These are phyloP conservation scores for Folsomia manolachei DNA, from an alignment of 2,888 invertebrate genomes.

Conservation along the genomic window DNA sequence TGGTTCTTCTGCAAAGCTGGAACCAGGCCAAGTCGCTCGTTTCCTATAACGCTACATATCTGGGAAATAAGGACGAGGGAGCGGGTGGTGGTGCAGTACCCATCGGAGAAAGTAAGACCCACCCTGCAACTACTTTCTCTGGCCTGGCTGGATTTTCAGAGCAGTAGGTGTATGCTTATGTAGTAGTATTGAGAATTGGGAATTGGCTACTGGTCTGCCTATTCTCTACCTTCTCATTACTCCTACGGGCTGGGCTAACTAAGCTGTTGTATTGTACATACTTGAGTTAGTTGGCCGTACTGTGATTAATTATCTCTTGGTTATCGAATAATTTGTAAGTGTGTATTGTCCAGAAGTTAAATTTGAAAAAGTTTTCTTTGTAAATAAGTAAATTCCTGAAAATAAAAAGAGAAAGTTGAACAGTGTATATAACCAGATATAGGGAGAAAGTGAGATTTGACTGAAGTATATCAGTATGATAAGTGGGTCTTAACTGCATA, in stretches of 20 bases:
- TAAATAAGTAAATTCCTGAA: too few relatives aligned
- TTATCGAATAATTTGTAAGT: too few relatives aligned
- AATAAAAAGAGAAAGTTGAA: neutral
- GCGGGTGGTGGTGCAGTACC: neutral
- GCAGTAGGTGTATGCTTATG: neutral
- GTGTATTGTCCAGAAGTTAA: too few relatives aligned
- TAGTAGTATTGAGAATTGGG: neutral
- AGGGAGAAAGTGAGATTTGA: too few relatives aligned
- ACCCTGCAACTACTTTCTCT: neutral
- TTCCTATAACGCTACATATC: neutral
- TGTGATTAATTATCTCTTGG: constrained; percentile 13
- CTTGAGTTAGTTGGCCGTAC: neutral
- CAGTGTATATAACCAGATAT: neutral
- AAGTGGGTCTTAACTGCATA: too few relatives aligned
- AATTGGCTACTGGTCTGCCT: constrained; percentile 4
- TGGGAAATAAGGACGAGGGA: neutral
- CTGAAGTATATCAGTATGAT: too few relatives aligned
- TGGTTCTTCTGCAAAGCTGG: neutral
- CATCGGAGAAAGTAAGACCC: neutral
- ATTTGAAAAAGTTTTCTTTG: too few relatives aligned
- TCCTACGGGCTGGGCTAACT: too few relatives aligned
- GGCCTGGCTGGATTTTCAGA: neutral
- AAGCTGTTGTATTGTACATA: neutral
- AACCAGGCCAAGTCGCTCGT: too few relatives aligned
- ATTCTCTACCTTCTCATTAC: neutral